phyloP scores from a whole-genome alignment of 1,140 invertebrate species.

The Ooceraea biroi region DNA sequence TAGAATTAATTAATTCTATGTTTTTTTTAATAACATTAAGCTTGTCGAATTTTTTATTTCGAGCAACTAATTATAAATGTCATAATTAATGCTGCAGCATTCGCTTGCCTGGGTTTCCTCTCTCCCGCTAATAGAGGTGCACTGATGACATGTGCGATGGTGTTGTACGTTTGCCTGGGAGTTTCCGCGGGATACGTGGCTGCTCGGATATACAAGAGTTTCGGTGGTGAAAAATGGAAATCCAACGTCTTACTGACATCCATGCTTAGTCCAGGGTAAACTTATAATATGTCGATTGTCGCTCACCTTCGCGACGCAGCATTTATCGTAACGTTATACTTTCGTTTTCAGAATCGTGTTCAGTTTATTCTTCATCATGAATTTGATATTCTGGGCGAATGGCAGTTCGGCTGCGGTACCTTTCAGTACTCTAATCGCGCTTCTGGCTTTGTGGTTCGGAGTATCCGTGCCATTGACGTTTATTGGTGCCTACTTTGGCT shows the following conservation, averaged over 20 bases:
- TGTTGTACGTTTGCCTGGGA: conserved; percentile 97
- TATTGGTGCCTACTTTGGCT: conserved; percentile 99
- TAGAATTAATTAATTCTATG: neutral
- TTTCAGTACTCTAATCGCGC: conserved; percentile 98
- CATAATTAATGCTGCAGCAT: conserved; percentile 87
- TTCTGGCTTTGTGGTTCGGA: conserved; percentile 98
- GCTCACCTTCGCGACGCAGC: too few species aligned
- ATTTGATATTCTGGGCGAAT: conserved; percentile 97
- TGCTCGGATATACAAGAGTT: conserved; percentile 98
- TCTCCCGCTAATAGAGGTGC: conserved; percentile 99
- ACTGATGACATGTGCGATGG: conserved; percentile 98
- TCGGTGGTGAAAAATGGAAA: conserved; percentile 99
- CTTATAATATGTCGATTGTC: neutral
- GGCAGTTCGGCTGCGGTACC: conserved; percentile 98
- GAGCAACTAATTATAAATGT: conserved; percentile 32
- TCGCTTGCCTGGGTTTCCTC: conserved; percentile 98
- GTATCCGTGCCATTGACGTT: conserved; percentile 99
- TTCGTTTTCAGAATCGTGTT: conserved; percentile 94
- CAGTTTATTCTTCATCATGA: conserved; percentile 97
- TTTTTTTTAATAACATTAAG: neutral
- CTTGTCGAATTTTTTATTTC: neutral
- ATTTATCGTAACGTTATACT: conserved; percentile 41
- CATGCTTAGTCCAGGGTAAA: conserved; percentile 96
- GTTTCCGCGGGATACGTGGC: conserved; percentile 98
- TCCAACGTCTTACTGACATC: conserved; percentile 98